These are phyloP conservation scores for Bufotes viridis DNA, from an alignment of 2,797 vertebrate genomes.

Conservation along the genomic window DNA sequence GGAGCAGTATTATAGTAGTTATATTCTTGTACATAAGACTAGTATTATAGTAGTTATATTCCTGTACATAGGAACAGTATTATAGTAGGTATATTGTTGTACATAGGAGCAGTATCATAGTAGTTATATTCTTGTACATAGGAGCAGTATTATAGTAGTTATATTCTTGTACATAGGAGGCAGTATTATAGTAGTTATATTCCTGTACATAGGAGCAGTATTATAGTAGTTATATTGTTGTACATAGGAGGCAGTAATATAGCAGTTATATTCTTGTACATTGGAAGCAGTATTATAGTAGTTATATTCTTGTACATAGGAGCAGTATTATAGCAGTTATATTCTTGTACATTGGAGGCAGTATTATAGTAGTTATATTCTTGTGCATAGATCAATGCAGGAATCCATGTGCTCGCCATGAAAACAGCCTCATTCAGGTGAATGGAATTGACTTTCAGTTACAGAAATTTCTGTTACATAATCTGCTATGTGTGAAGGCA, in stretches of 20 bases:
- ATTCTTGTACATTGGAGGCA: not conserved
- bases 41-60: conserved; percentile 4
- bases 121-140: not conserved
- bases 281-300: too few relatives aligned
- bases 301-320: too few relatives aligned
- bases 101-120: not conserved
- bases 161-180: too few relatives aligned
- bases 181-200: conserved; percentile 8
- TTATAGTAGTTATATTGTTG: conserved; percentile 3
- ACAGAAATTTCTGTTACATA: too few relatives aligned
- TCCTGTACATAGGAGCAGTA: not conserved
- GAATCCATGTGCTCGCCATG: too few relatives aligned
- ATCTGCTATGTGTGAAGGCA: too few relatives aligned
- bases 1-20: not conserved
- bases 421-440: too few relatives aligned
- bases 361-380: too few relatives aligned
- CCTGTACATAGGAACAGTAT: not conserved
- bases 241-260: not conserved
- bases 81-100: not conserved
- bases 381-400: too few relatives aligned
- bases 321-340: not conserved
- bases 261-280: too few relatives aligned
- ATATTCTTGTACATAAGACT: not conserved
- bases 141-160: too few relatives aligned
- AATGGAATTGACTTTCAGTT: too few relatives aligned